Percentiles rank a stretch among this genome's conserved stretches.
These are phyloP conservation scores for Sphenodon punctatus DNA, from an alignment of 2,797 vertebrate species.

Conservation along the genomic window DNA sequence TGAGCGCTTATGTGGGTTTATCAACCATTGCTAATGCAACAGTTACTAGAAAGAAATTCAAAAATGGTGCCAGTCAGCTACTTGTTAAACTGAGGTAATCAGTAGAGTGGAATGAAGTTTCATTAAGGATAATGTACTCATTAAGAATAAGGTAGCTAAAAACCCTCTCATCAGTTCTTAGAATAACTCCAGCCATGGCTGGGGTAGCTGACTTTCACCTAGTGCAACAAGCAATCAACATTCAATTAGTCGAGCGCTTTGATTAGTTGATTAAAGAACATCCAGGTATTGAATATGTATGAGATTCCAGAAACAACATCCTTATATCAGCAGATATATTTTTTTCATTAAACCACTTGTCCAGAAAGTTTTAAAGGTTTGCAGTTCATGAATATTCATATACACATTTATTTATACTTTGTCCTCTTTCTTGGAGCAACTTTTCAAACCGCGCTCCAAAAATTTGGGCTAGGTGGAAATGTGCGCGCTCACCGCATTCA, in stretches of 20 bases:
- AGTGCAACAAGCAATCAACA: slow-evolving; percentile 68
- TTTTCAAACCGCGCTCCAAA: too few species aligned
- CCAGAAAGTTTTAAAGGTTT: slow-evolving; percentile 54
- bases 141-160: slow-evolving; percentile 42
- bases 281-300: slow-evolving; percentile 68
- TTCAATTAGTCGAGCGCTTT: slow-evolving; percentile 68
- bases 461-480: too few species aligned
- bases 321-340: slow-evolving; percentile 10
- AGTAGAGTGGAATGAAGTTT: slow-evolving; percentile 44
- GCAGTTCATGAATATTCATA: slow-evolving; percentile 62
- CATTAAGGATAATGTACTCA: slow-evolving; percentile 35
- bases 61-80: not conserved
- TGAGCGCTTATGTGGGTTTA: not conserved
- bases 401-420: slow-evolving; percentile 30
- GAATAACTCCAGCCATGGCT: slow-evolving; percentile 53
- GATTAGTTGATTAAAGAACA: slow-evolving; percentile 71
- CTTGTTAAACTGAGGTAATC: slow-evolving; percentile 24
- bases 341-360: slow-evolving; percentile 53
- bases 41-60: not conserved
- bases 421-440: too few species aligned
- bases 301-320: slow-evolving; percentile 33
- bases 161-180: slow-evolving; percentile 45
- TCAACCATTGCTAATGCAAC: not conserved
- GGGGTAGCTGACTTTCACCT: slow-evolving; percentile 63
- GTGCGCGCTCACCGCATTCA: too few species aligned